phyloP scores from a whole-genome alignment of 1,140 invertebrate species.

The Hypsibius dujardini region DNA sequence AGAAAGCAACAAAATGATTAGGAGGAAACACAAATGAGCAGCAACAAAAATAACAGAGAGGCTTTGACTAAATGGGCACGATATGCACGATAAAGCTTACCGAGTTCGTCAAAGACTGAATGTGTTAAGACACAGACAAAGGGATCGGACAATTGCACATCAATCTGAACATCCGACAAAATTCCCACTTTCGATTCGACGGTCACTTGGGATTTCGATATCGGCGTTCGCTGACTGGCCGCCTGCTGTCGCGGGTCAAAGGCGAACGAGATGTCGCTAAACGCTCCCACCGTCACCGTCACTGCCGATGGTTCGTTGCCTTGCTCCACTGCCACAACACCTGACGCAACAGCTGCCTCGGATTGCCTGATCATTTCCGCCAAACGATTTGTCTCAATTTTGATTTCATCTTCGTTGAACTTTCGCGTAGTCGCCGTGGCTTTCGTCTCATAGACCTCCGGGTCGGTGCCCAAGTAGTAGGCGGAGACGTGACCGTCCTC shows the following conservation, averaged over 20 bases:
- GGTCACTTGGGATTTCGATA: not conserved
- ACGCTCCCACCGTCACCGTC: not conserved
- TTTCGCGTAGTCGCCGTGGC: not conserved
- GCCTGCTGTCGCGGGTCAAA: not conserved
- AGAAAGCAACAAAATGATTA: too few relatives aligned
- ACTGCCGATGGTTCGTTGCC: not conserved
- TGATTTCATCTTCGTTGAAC: not conserved
- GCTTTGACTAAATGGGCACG: too few relatives aligned
- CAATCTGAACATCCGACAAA: not conserved
- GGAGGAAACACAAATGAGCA: too few relatives aligned
- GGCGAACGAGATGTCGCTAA: not conserved
- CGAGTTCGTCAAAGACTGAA: too few relatives aligned
- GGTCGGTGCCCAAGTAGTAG: not conserved
- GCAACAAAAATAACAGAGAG: too few relatives aligned
- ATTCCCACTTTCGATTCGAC: not conserved
- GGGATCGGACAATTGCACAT: not conserved
- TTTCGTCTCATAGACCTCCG: conserved; percentile 12
- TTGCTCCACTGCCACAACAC: not conserved
- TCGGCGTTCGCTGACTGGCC: not conserved
- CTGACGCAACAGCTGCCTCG: not conserved
- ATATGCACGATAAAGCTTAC: too few relatives aligned
- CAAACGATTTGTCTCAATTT: conserved; percentile 4
- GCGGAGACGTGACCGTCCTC: conserved; percentile 5
- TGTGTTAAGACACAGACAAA: not conserved
- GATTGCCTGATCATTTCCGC: not conserved